phyloP scores from a whole-genome alignment of 1,140 invertebrate species.

The Dryas iulia region DNA sequence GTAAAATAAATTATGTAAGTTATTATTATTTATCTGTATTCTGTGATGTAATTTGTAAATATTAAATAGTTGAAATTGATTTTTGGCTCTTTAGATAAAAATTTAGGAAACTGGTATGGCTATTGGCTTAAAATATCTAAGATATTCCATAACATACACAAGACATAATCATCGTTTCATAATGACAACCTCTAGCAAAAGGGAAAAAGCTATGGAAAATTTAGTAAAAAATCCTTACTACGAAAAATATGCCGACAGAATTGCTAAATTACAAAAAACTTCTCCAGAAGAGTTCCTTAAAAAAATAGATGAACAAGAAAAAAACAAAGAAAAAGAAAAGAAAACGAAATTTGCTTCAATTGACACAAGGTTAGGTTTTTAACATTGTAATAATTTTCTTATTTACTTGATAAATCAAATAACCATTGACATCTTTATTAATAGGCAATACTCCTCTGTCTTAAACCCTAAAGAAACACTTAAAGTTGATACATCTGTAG shows the following conservation, averaged over 20 bases:
- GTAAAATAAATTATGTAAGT: too few species aligned
- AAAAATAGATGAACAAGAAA: constrained; percentile 82
- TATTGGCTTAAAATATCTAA: constrained; percentile 20
- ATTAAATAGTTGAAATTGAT: neutral
- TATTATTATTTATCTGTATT: neutral
- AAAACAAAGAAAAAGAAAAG: constrained; percentile 66
- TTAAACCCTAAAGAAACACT: constrained; percentile 79
- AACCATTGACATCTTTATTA: constrained; percentile 31
- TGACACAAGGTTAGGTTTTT: constrained; percentile 54
- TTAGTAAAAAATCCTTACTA: constrained; percentile 89
- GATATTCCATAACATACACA: constrained; percentile 20
- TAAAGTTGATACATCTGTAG: constrained; percentile 48
- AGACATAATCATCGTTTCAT: constrained; percentile 65
- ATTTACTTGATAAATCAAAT: neutral
- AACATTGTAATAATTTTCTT: neutral
- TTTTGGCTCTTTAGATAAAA: neutral
- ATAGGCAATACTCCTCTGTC: constrained; percentile 79
- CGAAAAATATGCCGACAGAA: constrained; percentile 90
- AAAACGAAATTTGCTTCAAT: constrained; percentile 56
- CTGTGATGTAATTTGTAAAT: neutral
- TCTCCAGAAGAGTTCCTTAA: constrained; percentile 88
- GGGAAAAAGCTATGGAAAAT: constrained; percentile 83
- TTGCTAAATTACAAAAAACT: constrained; percentile 86
- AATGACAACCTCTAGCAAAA: constrained; percentile 76
- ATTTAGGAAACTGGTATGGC: constrained; percentile 27